Percentiles rank a stretch among this genome's conserved stretches.
Evolutionary conservation across 2,797 vertebrate species (phyloP).

Genomic region (Sciaenops ocellatus): DNA sequence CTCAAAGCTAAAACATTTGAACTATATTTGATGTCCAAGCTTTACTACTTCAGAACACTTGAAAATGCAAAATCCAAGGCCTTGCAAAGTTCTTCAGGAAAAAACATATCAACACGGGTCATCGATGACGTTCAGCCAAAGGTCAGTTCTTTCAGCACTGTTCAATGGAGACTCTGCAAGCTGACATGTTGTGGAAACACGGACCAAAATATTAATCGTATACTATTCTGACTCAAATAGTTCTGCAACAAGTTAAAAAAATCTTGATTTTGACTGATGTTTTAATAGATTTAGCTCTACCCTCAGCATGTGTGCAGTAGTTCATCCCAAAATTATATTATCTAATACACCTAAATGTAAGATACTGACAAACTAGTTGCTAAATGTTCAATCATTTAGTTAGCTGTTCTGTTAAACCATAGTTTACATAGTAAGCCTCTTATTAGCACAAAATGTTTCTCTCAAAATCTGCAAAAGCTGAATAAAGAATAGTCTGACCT

Average conservation of each 20-base stretch:
- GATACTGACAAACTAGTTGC: background rate
- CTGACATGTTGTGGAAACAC: background rate
- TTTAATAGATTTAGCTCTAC: background rate
- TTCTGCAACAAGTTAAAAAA: background rate
- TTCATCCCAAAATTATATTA: background rate
- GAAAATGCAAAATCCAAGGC: background rate
- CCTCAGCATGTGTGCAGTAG: background rate
- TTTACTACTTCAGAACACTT: background rate
- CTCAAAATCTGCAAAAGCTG: background rate
- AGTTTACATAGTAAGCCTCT: background rate
- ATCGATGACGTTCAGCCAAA: conserved; percentile 22
- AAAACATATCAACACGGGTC: conserved; percentile 14
- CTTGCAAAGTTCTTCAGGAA: background rate
- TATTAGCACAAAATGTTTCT: background rate
- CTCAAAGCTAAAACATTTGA: background rate
- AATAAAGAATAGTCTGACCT: too few relatives aligned
- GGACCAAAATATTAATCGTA: too few relatives aligned
- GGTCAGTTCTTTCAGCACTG: conserved; percentile 27
- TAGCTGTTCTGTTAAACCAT: background rate
- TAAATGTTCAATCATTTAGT: background rate
- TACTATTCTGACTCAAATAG: background rate
- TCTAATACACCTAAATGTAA: background rate
- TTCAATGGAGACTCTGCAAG: background rate
- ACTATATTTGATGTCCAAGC: background rate
- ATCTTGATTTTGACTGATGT: background rate